Base-by-base conservation (phyloP, 2,888 invertebrate species). In the Anarsia innoxiella region DNA sequence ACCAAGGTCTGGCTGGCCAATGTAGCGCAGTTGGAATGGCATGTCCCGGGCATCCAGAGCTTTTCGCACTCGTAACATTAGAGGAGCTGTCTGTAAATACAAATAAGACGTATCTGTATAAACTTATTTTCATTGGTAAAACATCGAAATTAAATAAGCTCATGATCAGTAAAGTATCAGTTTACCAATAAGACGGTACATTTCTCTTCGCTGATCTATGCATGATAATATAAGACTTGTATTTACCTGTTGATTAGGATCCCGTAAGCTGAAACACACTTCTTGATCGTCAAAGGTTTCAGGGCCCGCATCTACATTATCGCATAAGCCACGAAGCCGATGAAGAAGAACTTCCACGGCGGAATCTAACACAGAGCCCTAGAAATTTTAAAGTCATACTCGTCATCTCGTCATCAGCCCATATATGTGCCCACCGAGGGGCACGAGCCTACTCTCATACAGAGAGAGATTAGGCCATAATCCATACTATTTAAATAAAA, bases 241-340 rank as follows among this genome's bases (percentile, higher is more conserved):
- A 19, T 6, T 34, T 59, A 88, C 85, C 76, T 82, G 80, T 56
- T 86, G 88, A 52, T 88, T 89, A 8, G 89, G 88, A 42, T 90
- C 90, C 46, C 94, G 84, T 41, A 95, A 86, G 43, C 92, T 93
- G 54, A 94, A 93, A 66, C 94, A 96, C 63, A 96, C 91, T 87
- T 97, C 97, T 66, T 96, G 94, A 68, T 98, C 97, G 60, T 95
- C 91, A 70, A 97, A 98, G 0, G 92, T 90, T 71, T 97, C 97
- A 0, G 95, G 94, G 2, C 93, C 94, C 35, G 91, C 91, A 59
- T 96, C 95, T 1, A 95, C 94, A 79, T 95, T 95, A 59, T 98
- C 97, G 70, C 97, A 97, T 3, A 97, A 86, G 1, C 97, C 97
- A 52, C 96, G 88, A 9, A 98, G 80, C 45, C 96, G 87, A 65